These are phyloP conservation scores for Limonius californicus DNA, from an alignment of 1,140 invertebrate genomes.

Conservation along the genomic window DNA sequence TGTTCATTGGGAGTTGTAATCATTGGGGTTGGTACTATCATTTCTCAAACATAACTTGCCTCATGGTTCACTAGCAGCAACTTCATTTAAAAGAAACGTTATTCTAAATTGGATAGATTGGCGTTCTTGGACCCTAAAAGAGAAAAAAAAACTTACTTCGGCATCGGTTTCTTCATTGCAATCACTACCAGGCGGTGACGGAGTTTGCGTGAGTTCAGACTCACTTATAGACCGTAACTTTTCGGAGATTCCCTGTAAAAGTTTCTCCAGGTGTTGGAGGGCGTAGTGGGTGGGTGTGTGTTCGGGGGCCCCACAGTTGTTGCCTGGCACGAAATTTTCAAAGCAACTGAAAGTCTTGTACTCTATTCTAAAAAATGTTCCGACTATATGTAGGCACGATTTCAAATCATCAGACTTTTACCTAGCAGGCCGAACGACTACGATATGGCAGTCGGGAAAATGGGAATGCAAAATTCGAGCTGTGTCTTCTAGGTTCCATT, in stretches of 20 bases:
- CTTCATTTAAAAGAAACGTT: too few species aligned
- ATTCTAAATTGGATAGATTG: too few species aligned
- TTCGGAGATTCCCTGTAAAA: constrained; percentile 54
- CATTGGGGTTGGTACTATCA: too few species aligned
- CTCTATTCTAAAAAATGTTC: constrained; percentile 66
- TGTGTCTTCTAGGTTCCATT: constrained; percentile 76
- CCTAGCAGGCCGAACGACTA: constrained; percentile 69
- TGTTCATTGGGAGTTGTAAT: too few species aligned
- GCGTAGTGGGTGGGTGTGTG: constrained; percentile 65
- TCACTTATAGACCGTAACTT: constrained; percentile 41
- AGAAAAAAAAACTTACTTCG: too few species aligned
- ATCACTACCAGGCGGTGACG: too few species aligned
- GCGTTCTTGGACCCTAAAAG: too few species aligned
- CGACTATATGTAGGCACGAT: too few species aligned
- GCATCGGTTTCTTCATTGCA: too few species aligned
- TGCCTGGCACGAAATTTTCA: constrained; percentile 77
- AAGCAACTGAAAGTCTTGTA: constrained; percentile 81
- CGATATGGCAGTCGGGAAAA: constrained; percentile 67
- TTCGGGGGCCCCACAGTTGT: constrained; percentile 68
- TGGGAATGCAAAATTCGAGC: constrained; percentile 60
- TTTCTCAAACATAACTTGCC: too few species aligned
- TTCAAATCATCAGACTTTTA: constrained; percentile 37
- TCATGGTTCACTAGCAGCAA: too few species aligned
- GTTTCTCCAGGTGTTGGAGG: constrained; percentile 64
- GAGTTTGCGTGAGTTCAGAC: not conserved